phyloP scores from a whole-genome alignment of 2,113 vertebrate species.

The Anser cygnoides region DNA sequence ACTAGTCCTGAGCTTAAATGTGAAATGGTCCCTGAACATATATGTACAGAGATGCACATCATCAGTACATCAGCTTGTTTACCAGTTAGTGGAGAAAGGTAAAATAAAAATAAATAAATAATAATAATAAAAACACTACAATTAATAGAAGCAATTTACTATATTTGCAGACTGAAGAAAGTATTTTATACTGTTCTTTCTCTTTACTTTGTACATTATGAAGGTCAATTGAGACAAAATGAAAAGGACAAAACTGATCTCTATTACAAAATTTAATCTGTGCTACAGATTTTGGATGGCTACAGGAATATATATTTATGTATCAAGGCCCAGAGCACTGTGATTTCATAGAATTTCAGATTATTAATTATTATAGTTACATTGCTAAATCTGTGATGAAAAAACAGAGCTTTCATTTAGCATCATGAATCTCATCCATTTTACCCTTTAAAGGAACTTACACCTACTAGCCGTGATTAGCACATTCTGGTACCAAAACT shows the following conservation, averaged over 20 bases:
- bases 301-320: not conserved
- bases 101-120: not conserved
- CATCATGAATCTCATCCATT: not conserved
- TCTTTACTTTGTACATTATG: not conserved
- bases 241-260: not conserved
- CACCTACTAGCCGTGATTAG: not conserved
- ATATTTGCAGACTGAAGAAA: not conserved
- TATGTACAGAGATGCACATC: not conserved
- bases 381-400: not conserved
- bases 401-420: not conserved
- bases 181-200: not conserved
- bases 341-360: not conserved
- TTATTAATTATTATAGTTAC: not conserved
- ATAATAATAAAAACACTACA: not conserved
- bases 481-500: not conserved
- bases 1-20: not conserved
- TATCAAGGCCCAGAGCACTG: not conserved
- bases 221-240: not conserved
- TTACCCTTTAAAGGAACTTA: not conserved
- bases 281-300: not conserved
- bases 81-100: not conserved
- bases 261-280: not conserved
- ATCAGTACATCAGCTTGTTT: not conserved
- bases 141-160: not conserved
- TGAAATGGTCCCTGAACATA: not conserved